These are phyloP conservation scores for Aurelia sp. DNA, from an alignment of 30 jellyfish, hydroid and myxozoan species.

Conservation along the genomic window DNA sequence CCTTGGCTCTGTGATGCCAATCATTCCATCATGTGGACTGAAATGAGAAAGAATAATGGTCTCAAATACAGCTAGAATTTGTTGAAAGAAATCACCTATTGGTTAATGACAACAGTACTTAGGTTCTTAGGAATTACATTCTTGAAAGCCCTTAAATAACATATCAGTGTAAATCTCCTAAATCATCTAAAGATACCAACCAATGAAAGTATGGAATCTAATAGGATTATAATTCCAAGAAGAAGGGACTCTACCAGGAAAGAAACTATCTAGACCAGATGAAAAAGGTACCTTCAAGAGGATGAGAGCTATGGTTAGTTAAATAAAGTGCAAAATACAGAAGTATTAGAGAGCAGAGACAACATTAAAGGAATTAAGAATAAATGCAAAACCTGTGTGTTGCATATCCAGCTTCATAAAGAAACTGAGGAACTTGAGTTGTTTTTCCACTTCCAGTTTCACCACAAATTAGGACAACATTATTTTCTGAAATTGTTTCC, in stretches of 20 bases:
- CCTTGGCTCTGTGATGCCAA: slow-evolving; percentile 99
- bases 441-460: slow-evolving; percentile 99
- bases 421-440: slow-evolving; percentile 99
- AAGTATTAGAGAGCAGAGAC: too few species aligned
- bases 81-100: not conserved
- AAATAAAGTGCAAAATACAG: too few species aligned
- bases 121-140: not conserved
- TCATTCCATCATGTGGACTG: slow-evolving; percentile 90
- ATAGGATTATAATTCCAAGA: too few species aligned
- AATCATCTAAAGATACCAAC: too few species aligned
- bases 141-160: too few species aligned
- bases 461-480: slow-evolving; percentile 92
- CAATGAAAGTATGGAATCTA: too few species aligned
- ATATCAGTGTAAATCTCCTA: too few species aligned
- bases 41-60: not conserved
- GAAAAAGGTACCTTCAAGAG: too few species aligned
- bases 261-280: too few species aligned
- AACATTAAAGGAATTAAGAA: too few species aligned
- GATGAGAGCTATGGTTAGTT: too few species aligned
- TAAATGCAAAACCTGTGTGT: slow-evolving; percentile 66
- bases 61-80: not conserved
- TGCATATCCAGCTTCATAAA: slow-evolving; percentile 98
- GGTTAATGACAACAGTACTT: not conserved
- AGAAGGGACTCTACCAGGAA: too few species aligned
- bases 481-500: slow-evolving; percentile 91